These are phyloP conservation scores for Mythimna ferrago DNA, from an alignment of 2,888 invertebrate genomes.

Conservation along the genomic window DNA sequence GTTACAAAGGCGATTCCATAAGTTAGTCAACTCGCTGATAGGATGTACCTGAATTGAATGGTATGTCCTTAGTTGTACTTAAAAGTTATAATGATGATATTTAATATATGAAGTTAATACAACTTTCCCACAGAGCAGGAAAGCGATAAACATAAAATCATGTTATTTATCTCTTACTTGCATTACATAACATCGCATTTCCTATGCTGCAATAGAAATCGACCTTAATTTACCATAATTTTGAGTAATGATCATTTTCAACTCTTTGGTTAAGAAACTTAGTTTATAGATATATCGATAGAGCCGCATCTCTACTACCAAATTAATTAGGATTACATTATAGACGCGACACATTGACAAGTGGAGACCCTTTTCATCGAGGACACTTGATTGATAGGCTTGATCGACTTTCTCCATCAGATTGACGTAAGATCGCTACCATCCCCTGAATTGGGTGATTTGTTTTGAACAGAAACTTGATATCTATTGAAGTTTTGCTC, in stretches of 20 bases:
- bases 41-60: background rate
- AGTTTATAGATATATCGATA: slow-evolving; percentile 7
- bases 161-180: slow-evolving; percentile 5
- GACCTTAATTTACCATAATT: slow-evolving; percentile 25
- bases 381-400: slow-evolving; percentile 71
- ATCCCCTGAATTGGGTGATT: slow-evolving; percentile 50
- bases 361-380: slow-evolving; percentile 68
- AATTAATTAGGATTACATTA: slow-evolving; percentile 61
- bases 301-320: slow-evolving; percentile 7
- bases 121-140: background rate
- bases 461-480: slow-evolving; percentile 50
- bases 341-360: slow-evolving; percentile 71
- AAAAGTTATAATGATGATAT: background rate
- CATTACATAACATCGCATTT: slow-evolving; percentile 32
- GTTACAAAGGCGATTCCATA: slow-evolving; percentile 5
- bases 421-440: slow-evolving; percentile 33
- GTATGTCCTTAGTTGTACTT: background rate
- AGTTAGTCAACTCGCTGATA: background rate
- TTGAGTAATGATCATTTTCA: slow-evolving; percentile 24
- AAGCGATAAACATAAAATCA: slow-evolving; percentile 1
- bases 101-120: background rate
- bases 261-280: slow-evolving; percentile 10
- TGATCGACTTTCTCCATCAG: slow-evolving; percentile 39
- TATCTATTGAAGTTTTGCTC: slow-evolving; percentile 34
- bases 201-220: slow-evolving; percentile 28